phyloP scores from a whole-genome alignment of 2,888 invertebrate species.

The Melinaea marsaeus region DNA sequence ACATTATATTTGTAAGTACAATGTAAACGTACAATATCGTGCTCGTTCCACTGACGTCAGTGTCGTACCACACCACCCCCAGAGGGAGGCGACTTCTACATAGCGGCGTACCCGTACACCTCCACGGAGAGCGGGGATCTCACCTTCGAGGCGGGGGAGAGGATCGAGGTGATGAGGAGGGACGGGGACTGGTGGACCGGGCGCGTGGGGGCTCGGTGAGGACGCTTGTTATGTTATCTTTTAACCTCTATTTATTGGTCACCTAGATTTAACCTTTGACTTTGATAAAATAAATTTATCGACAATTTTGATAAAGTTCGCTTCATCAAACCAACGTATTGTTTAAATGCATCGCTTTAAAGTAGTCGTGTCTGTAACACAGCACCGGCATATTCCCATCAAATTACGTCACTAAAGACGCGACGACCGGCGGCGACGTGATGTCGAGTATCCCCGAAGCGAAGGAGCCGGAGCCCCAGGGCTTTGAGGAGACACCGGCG shows the following conservation, averaged over 20 bases:
- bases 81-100: constrained; percentile 85
- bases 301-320: background rate
- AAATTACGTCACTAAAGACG: constrained; percentile 89
- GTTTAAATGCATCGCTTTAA: background rate
- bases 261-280: background rate
- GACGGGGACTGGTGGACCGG: constrained; percentile 99
- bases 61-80: constrained; percentile 3
- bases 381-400: constrained; percentile 97
- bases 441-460: constrained; percentile 62
- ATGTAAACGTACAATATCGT: too few species aligned
- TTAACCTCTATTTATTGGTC: too few species aligned
- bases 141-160: constrained; percentile 90
- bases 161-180: constrained; percentile 90
- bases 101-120: constrained; percentile 93
- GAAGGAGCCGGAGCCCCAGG: constrained; percentile 46
- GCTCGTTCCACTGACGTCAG: too few species aligned
- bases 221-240: too few species aligned
- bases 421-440: constrained; percentile 57
- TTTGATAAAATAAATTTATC: too few species aligned
- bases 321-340: background rate
- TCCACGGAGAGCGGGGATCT: constrained; percentile 95
- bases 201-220: constrained; percentile 81
- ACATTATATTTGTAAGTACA: too few species aligned
- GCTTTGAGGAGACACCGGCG: too few species aligned
- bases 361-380: background rate